Base-by-base conservation (phyloP, 2,797 vertebrate genomes). In the Eulemur rubriventer region DNA sequence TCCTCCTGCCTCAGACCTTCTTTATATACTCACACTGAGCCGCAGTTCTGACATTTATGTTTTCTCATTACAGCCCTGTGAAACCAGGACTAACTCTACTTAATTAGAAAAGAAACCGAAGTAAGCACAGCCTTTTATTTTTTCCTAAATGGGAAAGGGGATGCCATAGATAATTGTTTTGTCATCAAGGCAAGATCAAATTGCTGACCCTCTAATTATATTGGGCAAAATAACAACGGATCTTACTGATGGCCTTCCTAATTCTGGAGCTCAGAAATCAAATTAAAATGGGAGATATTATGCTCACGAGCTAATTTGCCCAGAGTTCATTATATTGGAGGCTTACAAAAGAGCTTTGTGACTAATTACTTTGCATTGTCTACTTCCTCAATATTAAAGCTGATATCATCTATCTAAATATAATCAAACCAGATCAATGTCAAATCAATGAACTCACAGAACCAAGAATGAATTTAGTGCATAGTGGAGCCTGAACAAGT, bases 201-300 rank as follows among this genome's bases (percentile, higher is more conserved):
- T 97, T 98, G 97, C 96, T 98, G 95, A 97, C 94, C 96, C 41
- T 96, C 57, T 99, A 98, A 98, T 98, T 87, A 92, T 97, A 98
- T 98, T 98, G 97, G 95, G 78, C 97, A 88, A 96, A 97, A 98
- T 97, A 98, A 98, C 96, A 97, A 98, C 95, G 43, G 98, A 98
- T 98, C 97, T 98, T 98, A 91, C 97, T 97, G 98, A 98, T 97
- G 97, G 97, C 88, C 95, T 98, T 98, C 97, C 98, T 98, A 97
- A 98, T 98, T 98, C 98, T 97, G 97, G 78, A 96, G 91, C 96
- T 91, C 70, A 97, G 94, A 98, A 98, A 98, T 98, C 95, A 98
- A 98, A 98, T 98, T 98, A 98, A 98, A 98, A 93, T 95, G 97
- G 92, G 75, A 97, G 97, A 98, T 96, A 96, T 96, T 91, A 96